A percentile compares a stretch with the other conserved stretches of the same genome.
These are phyloP conservation scores for Planiliza haematocheilus DNA, from an alignment of 2,113 vertebrate genomes.

Conservation along the genomic window DNA sequence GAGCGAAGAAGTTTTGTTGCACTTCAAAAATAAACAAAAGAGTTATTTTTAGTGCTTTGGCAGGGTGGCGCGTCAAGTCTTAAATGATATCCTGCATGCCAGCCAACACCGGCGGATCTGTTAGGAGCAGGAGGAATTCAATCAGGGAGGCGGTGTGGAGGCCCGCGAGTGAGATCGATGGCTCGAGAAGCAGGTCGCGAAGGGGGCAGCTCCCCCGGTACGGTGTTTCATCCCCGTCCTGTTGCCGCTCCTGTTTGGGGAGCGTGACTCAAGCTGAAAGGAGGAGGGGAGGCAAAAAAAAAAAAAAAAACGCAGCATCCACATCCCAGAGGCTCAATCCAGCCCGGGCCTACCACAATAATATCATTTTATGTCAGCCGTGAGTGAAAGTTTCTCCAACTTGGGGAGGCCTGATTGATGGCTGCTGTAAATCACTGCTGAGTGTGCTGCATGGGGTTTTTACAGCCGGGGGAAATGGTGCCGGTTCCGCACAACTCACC, in stretches of 20 bases:
- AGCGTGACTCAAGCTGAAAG: slow-evolving; percentile 1
- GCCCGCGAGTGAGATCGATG: slow-evolving; percentile 74
- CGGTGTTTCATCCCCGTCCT: slow-evolving; percentile 53
- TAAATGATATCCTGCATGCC: slow-evolving; percentile 31
- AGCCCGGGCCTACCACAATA: slow-evolving; percentile 39
- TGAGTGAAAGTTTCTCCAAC: slow-evolving; percentile 69
- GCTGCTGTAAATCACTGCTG: slow-evolving; percentile 67
- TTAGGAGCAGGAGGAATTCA: slow-evolving; percentile 60
- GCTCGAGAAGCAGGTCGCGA: slow-evolving; percentile 43
- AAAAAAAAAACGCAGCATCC: slow-evolving; percentile 26
- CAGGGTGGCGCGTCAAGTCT: slow-evolving; percentile 23
- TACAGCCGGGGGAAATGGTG: slow-evolving; percentile 31
- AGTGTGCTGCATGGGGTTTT: slow-evolving; percentile 48
- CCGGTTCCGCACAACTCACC: slow-evolving; percentile 12
- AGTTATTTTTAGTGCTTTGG: background rate
- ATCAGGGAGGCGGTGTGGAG: slow-evolving; percentile 51
- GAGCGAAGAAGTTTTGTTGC: slow-evolving; percentile 2
- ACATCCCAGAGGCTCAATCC: slow-evolving; percentile 45
- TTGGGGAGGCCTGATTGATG: slow-evolving; percentile 67
- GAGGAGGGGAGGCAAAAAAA: slow-evolving; percentile 4
- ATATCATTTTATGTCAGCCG: slow-evolving; percentile 68
- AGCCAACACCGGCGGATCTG: slow-evolving; percentile 40
- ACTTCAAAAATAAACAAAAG: background rate
- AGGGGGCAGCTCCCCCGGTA: slow-evolving; percentile 54
- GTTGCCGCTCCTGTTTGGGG: too few relatives aligned